Evolutionary conservation across 2,888 invertebrate species (phyloP), one percentile per base, ranked within the genome.

Genomic region (Dynastes maya): DNA sequence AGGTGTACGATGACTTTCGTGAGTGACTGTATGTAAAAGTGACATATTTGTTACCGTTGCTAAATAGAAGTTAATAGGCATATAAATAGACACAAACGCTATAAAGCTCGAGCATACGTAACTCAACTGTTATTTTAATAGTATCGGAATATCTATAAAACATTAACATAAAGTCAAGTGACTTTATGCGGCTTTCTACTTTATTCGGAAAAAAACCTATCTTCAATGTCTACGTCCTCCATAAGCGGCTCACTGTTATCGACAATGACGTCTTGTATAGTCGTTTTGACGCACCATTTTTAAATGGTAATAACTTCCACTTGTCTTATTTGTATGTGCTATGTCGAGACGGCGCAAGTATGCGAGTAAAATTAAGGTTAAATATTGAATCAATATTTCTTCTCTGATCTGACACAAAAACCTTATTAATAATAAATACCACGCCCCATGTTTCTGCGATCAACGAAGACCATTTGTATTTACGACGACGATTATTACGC

Each of bases 341-440:
- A 37, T 37, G 32, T 29, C 53, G 51, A 51, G 55, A 58, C 72
- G 8, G 27, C 40, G 27, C 27, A 74, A 74, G 61, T 61, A 74
- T 63, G 27, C 45, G 45, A 74, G 45, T 61, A 61, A 74, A 74
- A 74, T 74, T 74, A 74, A 74, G 72, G 72, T 74, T 74, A 74
- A 61, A 63, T 61, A 74, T 74, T 22, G 40, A 61, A 61, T 74
- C 72, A 45, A 74, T 74, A 74, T 22, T 61, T 74, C 72, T 74
- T 58, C 27, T 58, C 72, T 29, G 72, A 16, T 55, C 22, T 61
- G 72, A 61, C 72, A 74, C 58, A 40, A 74, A 61, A 74, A 74
- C 61, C 72, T 61, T 74, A 61, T 74, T 74, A 40, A 61, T 74
- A 74, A 61, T 53, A 74, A 61, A 61, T 61, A 27, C 63, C 72